phyloP scores from a whole-genome alignment of 2,888 invertebrate genomes.

The Cinara cedri region DNA sequence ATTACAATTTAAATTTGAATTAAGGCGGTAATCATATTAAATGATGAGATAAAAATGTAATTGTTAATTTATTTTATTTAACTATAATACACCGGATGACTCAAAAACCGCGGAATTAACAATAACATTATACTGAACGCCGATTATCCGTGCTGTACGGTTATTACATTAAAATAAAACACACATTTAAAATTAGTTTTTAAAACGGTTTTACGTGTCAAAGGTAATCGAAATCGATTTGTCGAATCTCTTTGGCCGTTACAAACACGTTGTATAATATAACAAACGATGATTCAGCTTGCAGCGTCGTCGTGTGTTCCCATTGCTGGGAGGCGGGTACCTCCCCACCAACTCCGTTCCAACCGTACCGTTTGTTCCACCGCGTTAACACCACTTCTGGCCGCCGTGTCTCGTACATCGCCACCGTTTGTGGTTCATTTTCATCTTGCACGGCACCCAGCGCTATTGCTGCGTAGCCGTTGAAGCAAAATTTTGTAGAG shows the following conservation, averaged over 20 bases:
- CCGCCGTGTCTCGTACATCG: background rate
- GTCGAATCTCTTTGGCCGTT: conserved; percentile 25
- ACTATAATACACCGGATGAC: too few relatives aligned
- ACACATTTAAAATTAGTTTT: too few relatives aligned
- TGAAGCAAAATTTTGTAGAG: too few relatives aligned
- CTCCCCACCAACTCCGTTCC: background rate
- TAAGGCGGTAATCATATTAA: too few relatives aligned
- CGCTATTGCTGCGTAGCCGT: conserved; percentile 9
- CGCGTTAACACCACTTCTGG: background rate
- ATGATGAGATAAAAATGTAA: background rate
- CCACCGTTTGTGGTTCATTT: conserved; percentile 39
- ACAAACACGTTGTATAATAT: conserved; percentile 31
- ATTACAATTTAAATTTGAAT: too few relatives aligned
- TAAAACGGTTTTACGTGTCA: background rate
- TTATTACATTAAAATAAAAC: too few relatives aligned
- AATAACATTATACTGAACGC: too few relatives aligned
- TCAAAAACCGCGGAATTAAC: too few relatives aligned
- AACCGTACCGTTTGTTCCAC: background rate
- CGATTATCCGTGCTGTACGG: too few relatives aligned
- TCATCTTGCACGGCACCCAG: conserved; percentile 2
- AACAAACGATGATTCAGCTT: conserved; percentile 21
- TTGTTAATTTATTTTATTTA: background rate
- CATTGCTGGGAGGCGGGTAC: background rate
- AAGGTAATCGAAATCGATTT: background rate
- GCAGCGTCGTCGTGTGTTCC: background rate